Evolutionary conservation across 2,888 invertebrate species (phyloP), one percentile per base, ranked within the genome.

Genomic region (Chironomus riparius): DNA sequence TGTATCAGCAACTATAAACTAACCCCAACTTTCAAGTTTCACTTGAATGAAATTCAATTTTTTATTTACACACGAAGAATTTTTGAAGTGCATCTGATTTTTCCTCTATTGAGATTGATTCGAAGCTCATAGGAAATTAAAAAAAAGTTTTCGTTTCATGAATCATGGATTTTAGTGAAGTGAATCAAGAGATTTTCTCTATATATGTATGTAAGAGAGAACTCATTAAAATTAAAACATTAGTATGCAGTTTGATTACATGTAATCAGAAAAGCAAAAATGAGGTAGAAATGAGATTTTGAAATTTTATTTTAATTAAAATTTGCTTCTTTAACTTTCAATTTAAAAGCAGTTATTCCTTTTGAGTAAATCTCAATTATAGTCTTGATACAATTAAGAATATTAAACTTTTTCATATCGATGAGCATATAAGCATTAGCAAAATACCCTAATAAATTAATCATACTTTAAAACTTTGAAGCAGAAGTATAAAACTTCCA

Each of bases 221-320:
- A 74, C 68, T 74, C 74, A 74, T 74, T 74, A 68, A 74, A 74
- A 74, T 68, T 74, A 24, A 74, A 74, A 47, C 65, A 47, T 68
- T 68, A 68, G 68, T 74, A 68, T 73, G 62, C 62, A 73, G 38
- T 73, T 73, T 62, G 61, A 47, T 21, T 47, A 10, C 3, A 73
- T 38, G 18, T 28, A 47, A 47, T 38, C 38, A 65, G 65, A 65
- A 65, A 24, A 65, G 3, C 24, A 24, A 24, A 38, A 38, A 38
- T 38, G 38, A 65, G 65, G 65, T 15, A 56, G 56, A 24, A 65
- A 22, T 22, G 24, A 62, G 4, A 21, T 5, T 62, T 15, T 21
- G 24, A 13, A 65, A 24, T 12, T 13, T 24, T 22, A 65, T 21
- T 65, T 65, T 65, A 65, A 65, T 65, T 65, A 65, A 65, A 65